A percentile compares a stretch with the other conserved stretches of the same genome.
These are phyloP conservation scores for Syngnathus typhle DNA, from an alignment of 2,113 vertebrate species.

Conservation along the genomic window DNA sequence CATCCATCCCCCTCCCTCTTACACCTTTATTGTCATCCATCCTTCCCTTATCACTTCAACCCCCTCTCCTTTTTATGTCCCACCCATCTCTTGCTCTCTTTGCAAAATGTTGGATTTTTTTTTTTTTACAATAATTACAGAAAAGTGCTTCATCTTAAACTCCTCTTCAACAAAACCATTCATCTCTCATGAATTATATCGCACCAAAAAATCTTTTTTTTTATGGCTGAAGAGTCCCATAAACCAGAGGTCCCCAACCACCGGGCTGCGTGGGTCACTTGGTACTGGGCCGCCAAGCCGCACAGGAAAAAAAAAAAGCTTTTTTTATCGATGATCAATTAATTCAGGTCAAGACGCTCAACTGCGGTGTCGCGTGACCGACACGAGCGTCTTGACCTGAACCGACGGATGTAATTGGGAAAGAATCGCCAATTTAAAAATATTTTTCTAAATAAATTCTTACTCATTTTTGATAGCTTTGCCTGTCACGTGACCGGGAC, in stretches of 20 bases:
- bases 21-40: slow-evolving; percentile 30
- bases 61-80: slow-evolving; percentile 11
- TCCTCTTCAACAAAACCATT: slow-evolving; percentile 8
- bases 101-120: not conserved
- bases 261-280: too few relatives aligned
- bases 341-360: too few relatives aligned
- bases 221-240: slow-evolving; percentile 19
- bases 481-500: too few relatives aligned
- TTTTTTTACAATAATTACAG: slow-evolving; percentile 2
- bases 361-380: too few relatives aligned
- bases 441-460: too few relatives aligned
- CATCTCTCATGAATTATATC: slow-evolving; percentile 38
- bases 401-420: too few relatives aligned
- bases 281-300: too few relatives aligned
- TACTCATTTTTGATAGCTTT: too few relatives aligned
- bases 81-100: slow-evolving; percentile 10
- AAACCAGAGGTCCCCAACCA: not conserved
- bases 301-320: too few relatives aligned
- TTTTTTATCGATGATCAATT: too few relatives aligned
- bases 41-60: slow-evolving; percentile 32
- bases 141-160: slow-evolving; percentile 10
- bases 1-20: not conserved
- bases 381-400: too few relatives aligned
- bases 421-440: too few relatives aligned
- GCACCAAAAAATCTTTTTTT: slow-evolving; percentile 39